A percentile compares a stretch with the other conserved stretches of the same genome.
Evolutionary conservation across 2,113 vertebrate genomes (phyloP).

Genomic region (Spermophilus dauricus): DNA sequence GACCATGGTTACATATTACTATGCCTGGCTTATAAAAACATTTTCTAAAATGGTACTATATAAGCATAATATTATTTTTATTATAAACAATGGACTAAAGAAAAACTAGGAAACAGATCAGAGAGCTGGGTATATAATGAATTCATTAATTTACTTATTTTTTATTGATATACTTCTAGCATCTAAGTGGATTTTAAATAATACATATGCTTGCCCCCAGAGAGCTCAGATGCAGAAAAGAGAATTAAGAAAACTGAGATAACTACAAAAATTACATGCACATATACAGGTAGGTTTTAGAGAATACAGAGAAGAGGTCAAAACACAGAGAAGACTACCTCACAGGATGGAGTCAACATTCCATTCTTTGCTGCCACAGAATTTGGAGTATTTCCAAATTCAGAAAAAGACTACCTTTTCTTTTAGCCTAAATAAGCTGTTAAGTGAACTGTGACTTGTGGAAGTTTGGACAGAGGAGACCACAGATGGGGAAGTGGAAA

Average conservation of each 20-base stretch:
- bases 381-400: neutral
- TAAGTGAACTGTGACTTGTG: neutral
- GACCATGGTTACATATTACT: neutral
- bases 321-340: neutral
- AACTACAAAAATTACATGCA: neutral
- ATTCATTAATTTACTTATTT: conserved; percentile 10
- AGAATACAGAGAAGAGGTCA: neutral
- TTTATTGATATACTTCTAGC: neutral
- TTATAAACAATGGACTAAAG: neutral
- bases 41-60: neutral
- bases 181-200: neutral
- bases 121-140: neutral
- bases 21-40: neutral
- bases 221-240: neutral
- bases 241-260: neutral
- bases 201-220: neutral
- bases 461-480: neutral
- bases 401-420: neutral
- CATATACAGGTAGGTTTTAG: neutral
- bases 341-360: neutral
- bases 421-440: neutral
- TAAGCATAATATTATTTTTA: neutral
- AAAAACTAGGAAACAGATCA: neutral
- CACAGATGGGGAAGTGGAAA: neutral
- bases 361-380: neutral